phyloP scores from a whole-genome alignment of 2,113 vertebrate genomes.

The Carlito syrichta region DNA sequence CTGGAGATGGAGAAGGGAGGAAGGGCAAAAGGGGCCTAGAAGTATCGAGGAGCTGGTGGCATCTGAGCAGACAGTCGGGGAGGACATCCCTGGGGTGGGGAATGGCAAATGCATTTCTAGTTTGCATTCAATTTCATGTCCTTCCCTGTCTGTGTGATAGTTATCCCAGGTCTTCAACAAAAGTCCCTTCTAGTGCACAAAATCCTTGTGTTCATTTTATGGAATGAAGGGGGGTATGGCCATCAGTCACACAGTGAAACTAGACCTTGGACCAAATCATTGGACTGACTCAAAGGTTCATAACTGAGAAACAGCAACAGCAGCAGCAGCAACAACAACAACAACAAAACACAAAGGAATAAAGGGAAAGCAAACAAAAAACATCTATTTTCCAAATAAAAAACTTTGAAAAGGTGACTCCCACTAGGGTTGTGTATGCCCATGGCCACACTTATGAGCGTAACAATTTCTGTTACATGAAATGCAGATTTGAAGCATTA shows the following conservation, averaged over 20 bases:
- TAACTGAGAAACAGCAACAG: no score
- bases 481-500: no score
- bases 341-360: neutral
- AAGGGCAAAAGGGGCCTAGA: neutral
- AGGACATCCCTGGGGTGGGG: neutral
- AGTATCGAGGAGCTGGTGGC: neutral
- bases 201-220: neutral
- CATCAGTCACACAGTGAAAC: neutral
- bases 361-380: neutral
- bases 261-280: neutral
- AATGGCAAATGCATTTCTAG: neutral
- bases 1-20: no score
- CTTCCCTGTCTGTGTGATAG: no score
- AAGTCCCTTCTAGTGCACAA: neutral
- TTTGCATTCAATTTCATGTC: neutral
- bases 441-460: fast-evolving
- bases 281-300: neutral
- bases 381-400: neutral
- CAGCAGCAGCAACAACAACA: no score
- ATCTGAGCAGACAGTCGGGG: neutral
- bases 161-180: neutral
- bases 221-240: neutral
- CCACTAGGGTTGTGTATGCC: fast-evolving
- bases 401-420: neutral
- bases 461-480: no score